Evolutionary conservation across 1,140 invertebrate species (phyloP).

Genomic region (Gerris buenoi): DNA sequence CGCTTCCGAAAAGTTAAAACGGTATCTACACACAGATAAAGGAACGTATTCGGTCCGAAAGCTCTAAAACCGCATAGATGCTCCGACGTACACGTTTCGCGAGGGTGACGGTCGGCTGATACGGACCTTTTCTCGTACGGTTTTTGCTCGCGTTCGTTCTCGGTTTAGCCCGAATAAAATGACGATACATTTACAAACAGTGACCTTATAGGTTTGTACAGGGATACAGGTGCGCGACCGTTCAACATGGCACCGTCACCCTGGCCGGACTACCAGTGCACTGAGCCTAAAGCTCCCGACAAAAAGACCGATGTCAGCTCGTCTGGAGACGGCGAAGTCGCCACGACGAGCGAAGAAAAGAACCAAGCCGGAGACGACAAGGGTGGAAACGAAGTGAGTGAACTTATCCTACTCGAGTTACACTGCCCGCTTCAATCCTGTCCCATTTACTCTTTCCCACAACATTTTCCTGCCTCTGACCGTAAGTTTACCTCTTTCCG

Average conservation of each 20-base stretch:
- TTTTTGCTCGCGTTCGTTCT: neutral
- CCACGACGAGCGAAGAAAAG: neutral
- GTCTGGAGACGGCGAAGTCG: neutral
- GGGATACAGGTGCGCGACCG: neutral
- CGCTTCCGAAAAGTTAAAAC: neutral
- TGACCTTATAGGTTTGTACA: neutral
- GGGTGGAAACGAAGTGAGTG: neutral
- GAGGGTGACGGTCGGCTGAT: neutral
- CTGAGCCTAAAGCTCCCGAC: slow-evolving; percentile 1
- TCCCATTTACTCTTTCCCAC: too few species aligned
- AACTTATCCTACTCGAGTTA: neutral
- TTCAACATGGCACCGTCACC: slow-evolving; percentile 3
- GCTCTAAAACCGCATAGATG: neutral
- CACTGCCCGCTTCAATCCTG: too few species aligned
- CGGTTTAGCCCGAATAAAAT: neutral
- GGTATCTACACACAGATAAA: neutral
- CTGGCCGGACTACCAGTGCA: neutral
- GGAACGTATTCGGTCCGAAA: neutral
- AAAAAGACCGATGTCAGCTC: neutral
- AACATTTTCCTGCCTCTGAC: too few species aligned
- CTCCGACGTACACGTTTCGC: neutral
- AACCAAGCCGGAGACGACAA: neutral
- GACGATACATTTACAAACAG: neutral
- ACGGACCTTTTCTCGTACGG: neutral
- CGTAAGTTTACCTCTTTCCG: too few species aligned